Base-by-base conservation (phyloP, 2,797 vertebrate genomes). In the Phalloptychus januarius region DNA sequence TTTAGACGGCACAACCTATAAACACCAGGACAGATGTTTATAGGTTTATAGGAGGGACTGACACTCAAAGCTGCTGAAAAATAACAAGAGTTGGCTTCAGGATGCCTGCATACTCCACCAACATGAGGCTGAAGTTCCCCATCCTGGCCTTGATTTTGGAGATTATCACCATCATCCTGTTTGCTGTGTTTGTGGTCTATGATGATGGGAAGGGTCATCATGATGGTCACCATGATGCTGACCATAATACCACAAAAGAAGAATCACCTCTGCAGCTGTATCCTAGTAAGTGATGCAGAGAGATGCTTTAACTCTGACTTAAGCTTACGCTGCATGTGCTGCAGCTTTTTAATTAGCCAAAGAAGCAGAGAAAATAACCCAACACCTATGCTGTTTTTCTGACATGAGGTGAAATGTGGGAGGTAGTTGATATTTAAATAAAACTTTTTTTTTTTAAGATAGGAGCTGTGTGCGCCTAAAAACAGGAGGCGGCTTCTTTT, bases 81-180 rank as follows among this genome's bases (percentile, higher is more conserved):
- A 89, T 85, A 92, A 87, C 48, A 78, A 82, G 71, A 88, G 79
- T 58, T 78, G 52, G 76, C 76, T 46, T 75, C 75, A 92, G 77
- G 88, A 95, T 95, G 95, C 93, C 96, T 92, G 93, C 96, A 23
- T 95, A 92, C 74, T 84, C 96, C 86, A 97, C 96, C 94, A 97
- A 95, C 95, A 99, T 99, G 97, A 97, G 95, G 95, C 58, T 96
- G 79, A 97, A 95, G 93, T 97, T 99, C 82, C 96, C 98, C 6
- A 79, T 97, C 36, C 0, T 97, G 87, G 97, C 97, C 13, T 87
- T 98, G 90, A 4, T 74, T 83, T 93, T 99, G 90, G 95, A 99
- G 91, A 85, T 94, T 79, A 58, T 92, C 82, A 95, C 96, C 88
- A 98, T 99, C 84, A 48, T 96, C 92, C 92, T 98, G 88, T 99